Evolutionary conservation across 2,888 invertebrate genomes (phyloP).

Genomic region (Sarcophaga variegata): DNA sequence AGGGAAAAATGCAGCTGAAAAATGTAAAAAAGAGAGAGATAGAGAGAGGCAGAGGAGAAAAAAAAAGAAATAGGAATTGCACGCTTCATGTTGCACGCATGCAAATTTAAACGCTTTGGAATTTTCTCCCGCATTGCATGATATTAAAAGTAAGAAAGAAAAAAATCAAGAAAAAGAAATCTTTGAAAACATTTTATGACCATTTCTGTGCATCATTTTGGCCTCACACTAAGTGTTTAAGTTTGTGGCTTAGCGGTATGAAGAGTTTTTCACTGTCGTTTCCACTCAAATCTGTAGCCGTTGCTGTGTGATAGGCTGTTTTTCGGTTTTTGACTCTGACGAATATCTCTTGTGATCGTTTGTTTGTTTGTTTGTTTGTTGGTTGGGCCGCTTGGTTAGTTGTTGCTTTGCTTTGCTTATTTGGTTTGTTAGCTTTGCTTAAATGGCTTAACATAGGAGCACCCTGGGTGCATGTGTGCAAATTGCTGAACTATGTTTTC

Average conservation of each 20-base stretch:
- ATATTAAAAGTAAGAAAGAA: conserved; percentile 54
- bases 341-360: background rate
- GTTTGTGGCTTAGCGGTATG: conserved; percentile 12
- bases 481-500: conserved; percentile 66
- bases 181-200: conserved; percentile 50
- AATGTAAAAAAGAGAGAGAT: background rate
- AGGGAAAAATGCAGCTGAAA: conserved; percentile 39
- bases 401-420: background rate
- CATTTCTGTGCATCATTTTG: conserved; percentile 53
- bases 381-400: background rate
- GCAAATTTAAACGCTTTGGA: conserved; percentile 70
- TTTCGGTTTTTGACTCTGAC: conserved; percentile 1
- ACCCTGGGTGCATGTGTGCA: conserved; percentile 66
- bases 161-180: conserved; percentile 20
- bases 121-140: conserved; percentile 71
- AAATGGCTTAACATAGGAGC: conserved; percentile 60
- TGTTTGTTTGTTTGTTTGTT: conserved; percentile 24
- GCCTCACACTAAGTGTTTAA: conserved; percentile 61
- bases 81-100: conserved; percentile 70
- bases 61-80: conserved; percentile 48
- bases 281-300: background rate
- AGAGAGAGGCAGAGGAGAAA: conserved; percentile 5
- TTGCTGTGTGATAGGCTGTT: conserved; percentile 13
- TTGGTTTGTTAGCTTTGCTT: conserved; percentile 22
- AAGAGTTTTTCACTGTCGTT: background rate